Conservation (phyloP, 1,140 invertebrate species). For the Scaptomyza hsui region DNA sequence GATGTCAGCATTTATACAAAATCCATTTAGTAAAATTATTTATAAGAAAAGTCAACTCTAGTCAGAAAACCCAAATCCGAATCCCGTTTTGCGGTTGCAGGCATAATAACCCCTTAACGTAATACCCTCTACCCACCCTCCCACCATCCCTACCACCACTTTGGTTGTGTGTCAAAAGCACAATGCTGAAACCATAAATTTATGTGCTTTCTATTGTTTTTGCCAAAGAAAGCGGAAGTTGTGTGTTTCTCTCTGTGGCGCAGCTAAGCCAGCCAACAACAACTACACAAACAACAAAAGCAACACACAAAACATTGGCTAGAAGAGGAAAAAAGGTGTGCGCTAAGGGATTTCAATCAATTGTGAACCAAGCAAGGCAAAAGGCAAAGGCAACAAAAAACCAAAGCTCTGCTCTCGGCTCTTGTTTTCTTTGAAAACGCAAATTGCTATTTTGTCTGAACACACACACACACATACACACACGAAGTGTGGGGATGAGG, state of each 20-base stretch:
- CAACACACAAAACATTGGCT: slow-evolving; percentile 34
- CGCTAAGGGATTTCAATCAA: slow-evolving; percentile 80
- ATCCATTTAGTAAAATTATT: slow-evolving; percentile 81
- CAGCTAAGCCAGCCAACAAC: slow-evolving; percentile 21
- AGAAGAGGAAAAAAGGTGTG: slow-evolving; percentile 62
- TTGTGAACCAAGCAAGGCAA: slow-evolving; percentile 69
- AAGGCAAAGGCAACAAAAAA: slow-evolving; percentile 64
- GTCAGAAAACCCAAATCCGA: slow-evolving; percentile 51
- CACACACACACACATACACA: slow-evolving; percentile 42
- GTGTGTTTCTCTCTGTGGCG: slow-evolving; percentile 33
- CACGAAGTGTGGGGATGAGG: slow-evolving; percentile 4
- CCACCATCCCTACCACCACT: no score
- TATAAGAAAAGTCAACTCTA: slow-evolving; percentile 71
- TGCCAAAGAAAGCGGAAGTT: slow-evolving; percentile 82
- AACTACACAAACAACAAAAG: slow-evolving; percentile 53
- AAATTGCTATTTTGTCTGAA: slow-evolving; percentile 79
- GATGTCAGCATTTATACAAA: slow-evolving; percentile 67
- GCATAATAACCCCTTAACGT: slow-evolving; percentile 81
- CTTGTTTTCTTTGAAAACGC: slow-evolving; percentile 70
- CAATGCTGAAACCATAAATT: slow-evolving; percentile 82
- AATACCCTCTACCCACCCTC: slow-evolving; percentile 8
- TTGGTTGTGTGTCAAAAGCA: slow-evolving; percentile 74
- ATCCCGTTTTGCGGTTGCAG: slow-evolving; percentile 78
- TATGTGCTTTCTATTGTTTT: slow-evolving; percentile 82
- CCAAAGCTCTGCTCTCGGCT: slow-evolving; percentile 64